Percentiles rank a stretch among this genome's conserved stretches.
phyloP scores from a whole-genome alignment of 1,140 invertebrate genomes.

The Drosophila subpulchrella region DNA sequence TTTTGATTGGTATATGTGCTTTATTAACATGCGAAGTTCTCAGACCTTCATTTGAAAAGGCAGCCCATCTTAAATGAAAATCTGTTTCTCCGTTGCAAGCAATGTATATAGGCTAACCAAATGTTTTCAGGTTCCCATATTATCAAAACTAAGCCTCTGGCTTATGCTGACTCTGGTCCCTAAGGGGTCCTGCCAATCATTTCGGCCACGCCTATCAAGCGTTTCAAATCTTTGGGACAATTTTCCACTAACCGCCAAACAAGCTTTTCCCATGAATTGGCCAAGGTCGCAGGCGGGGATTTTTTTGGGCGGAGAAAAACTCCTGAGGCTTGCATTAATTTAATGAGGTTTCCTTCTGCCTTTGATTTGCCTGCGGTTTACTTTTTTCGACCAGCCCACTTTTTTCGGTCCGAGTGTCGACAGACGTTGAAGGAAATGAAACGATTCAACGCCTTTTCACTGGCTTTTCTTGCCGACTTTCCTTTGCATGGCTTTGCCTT shows the following conservation, averaged over 20 bases:
- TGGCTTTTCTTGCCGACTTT: slow-evolving; percentile 20
- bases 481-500: slow-evolving; percentile 16
- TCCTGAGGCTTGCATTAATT: slow-evolving; percentile 81
- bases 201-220: slow-evolving; percentile 46
- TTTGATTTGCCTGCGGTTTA: slow-evolving; percentile 55
- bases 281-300: slow-evolving; percentile 1
- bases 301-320: slow-evolving; percentile 25
- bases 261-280: slow-evolving; percentile 62
- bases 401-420: slow-evolving; percentile 41
- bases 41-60: neutral
- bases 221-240: slow-evolving; percentile 56
- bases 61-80: slow-evolving; percentile 5
- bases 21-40: neutral
- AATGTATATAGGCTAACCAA: slow-evolving; percentile 29
- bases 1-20: too few species aligned
- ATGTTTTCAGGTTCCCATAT: slow-evolving; percentile 6
- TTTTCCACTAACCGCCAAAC: slow-evolving; percentile 30
- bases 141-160: slow-evolving; percentile 16
- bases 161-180: slow-evolving; percentile 17
- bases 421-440: slow-evolving; percentile 45
- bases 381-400: slow-evolving; percentile 64
- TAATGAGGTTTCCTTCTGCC: slow-evolving; percentile 76
- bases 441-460: slow-evolving; percentile 69
- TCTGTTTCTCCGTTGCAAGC: slow-evolving; percentile 26
- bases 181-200: slow-evolving; percentile 33